A percentile compares a stretch with the other conserved stretches of the same genome.
These are phyloP conservation scores for Agonopterix arenella DNA, from an alignment of 2,888 invertebrate genomes.

Conservation along the genomic window DNA sequence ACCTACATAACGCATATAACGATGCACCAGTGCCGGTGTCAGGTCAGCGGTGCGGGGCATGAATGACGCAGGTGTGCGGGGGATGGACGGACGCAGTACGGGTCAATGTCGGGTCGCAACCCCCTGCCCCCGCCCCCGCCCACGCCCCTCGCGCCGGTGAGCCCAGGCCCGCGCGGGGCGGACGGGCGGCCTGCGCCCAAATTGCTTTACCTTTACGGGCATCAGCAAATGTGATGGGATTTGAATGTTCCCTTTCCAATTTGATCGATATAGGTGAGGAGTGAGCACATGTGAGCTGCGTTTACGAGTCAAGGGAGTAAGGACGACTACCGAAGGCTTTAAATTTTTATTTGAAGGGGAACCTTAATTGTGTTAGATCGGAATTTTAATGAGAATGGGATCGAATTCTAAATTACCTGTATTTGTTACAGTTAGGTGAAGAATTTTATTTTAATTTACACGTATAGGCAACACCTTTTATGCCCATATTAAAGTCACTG, in stretches of 20 bases:
- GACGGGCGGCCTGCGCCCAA: slow-evolving; percentile 8
- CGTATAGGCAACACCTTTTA: too few species aligned
- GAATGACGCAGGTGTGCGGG: slow-evolving; percentile 52
- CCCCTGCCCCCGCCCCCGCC: slow-evolving; percentile 13
- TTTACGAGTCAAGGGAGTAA: too few species aligned
- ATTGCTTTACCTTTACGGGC: slow-evolving; percentile 31
- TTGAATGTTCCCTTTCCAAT: slow-evolving; percentile 17
- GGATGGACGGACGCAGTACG: slow-evolving; percentile 29
- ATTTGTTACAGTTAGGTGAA: too few species aligned
- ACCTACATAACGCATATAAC: neutral
- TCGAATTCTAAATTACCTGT: too few species aligned
- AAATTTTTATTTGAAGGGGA: too few species aligned
- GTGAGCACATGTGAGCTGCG: neutral
- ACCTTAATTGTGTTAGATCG: too few species aligned
- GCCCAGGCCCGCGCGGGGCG: slow-evolving; percentile 15
- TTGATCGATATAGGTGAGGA: neutral
- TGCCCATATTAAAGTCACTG: too few species aligned
- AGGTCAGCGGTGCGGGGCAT: slow-evolving; percentile 23
- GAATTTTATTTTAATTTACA: too few species aligned
- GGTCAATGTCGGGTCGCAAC: slow-evolving; percentile 43
- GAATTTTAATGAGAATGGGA: too few species aligned
- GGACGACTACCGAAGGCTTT: too few species aligned
- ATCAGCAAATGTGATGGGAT: slow-evolving; percentile 26
- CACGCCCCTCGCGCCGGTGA: slow-evolving; percentile 24
- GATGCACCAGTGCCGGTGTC: neutral